Percentiles rank a stretch among this genome's conserved stretches.
These are phyloP conservation scores for Adelosebastes latens DNA, from an alignment of 2,797 vertebrate genomes.

Conservation along the genomic window DNA sequence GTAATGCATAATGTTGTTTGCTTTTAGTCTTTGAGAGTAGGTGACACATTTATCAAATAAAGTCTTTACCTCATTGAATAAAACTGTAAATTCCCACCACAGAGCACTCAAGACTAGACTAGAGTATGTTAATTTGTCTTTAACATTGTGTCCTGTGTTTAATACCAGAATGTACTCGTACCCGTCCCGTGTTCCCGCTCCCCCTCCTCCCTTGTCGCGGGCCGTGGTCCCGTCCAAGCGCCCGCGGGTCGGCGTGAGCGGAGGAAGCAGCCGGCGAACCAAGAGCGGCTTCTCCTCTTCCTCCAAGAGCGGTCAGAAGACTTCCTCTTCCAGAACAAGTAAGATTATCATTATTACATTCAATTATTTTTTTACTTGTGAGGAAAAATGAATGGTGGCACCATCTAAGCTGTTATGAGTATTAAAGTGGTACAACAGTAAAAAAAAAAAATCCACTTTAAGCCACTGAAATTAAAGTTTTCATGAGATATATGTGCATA, in stretches of 20 bases:
- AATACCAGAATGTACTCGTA: conserved; percentile 89
- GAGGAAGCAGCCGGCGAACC: conserved; percentile 84
- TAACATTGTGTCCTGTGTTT: not conserved
- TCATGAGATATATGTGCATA: not conserved
- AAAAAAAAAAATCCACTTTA: not conserved
- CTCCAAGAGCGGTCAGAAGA: conserved; percentile 90
- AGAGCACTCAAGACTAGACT: too few relatives aligned
- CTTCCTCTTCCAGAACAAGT: conserved; percentile 88
- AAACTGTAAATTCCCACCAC: not conserved
- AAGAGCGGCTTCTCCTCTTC: conserved; percentile 92
- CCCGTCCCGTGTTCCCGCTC: conserved; percentile 88
- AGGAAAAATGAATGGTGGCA: not conserved
- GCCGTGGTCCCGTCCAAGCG: conserved; percentile 92
- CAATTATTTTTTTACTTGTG: too few relatives aligned
- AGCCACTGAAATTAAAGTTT: not conserved
- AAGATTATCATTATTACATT: not conserved
- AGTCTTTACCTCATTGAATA: not conserved
- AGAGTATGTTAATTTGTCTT: not conserved
- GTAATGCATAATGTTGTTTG: not conserved
- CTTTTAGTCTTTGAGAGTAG: not conserved
- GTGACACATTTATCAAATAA: not conserved
- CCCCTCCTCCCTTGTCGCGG: conserved; percentile 89
- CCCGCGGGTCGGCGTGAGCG: conserved; percentile 89
- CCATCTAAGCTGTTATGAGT: not conserved
- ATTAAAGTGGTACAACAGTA: not conserved